A percentile compares a stretch with the other conserved stretches of the same genome.
phyloP scores from a whole-genome alignment of 2,888 invertebrate species.

The Ennomos fuscantarius region DNA sequence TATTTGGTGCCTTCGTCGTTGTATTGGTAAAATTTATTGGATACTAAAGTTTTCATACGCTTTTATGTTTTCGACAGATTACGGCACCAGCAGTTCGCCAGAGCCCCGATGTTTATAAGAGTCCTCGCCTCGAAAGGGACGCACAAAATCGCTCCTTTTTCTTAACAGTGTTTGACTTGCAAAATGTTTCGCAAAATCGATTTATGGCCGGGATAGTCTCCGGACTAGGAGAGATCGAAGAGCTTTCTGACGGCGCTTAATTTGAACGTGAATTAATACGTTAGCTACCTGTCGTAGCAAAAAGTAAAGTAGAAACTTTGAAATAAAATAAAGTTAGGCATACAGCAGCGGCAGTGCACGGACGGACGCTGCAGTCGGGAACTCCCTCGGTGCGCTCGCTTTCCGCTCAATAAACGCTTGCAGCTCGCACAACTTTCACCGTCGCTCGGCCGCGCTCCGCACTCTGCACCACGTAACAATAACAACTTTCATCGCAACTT shows the following conservation, averaged over 20 bases:
- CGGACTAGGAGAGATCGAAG: conserved; percentile 20
- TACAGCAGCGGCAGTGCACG: conserved; percentile 32
- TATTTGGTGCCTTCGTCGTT: conserved; percentile 54
- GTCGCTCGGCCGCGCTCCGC: conserved; percentile 42
- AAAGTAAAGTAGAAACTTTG: conserved; percentile 47
- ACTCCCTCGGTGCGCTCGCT: conserved; percentile 44
- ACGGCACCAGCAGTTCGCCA: conserved; percentile 61
- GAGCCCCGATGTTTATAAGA: conserved; percentile 64
- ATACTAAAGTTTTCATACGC: conserved; percentile 76
- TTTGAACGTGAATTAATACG: conserved; percentile 36
- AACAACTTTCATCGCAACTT: conserved; percentile 59
- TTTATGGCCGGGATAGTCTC: conserved; percentile 33
- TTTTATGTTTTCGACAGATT: conserved; percentile 75
- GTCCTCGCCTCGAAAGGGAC: conserved; percentile 57
- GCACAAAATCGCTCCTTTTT: conserved; percentile 59
- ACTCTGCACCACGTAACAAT: conserved; percentile 47
- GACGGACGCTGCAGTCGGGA: conserved; percentile 39
- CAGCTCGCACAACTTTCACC: conserved; percentile 49
- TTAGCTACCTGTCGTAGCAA: conserved; percentile 46
- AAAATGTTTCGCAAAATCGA: conserved; percentile 51
- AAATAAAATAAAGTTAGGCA: conserved; percentile 57
- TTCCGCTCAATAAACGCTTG: conserved; percentile 65
- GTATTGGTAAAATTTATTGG: conserved; percentile 75
- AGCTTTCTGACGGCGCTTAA: conserved; percentile 25
- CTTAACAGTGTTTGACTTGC: conserved; percentile 56